phyloP scores from a whole-genome alignment of 2,113 vertebrate genomes.

The Anolis sagrei region DNA sequence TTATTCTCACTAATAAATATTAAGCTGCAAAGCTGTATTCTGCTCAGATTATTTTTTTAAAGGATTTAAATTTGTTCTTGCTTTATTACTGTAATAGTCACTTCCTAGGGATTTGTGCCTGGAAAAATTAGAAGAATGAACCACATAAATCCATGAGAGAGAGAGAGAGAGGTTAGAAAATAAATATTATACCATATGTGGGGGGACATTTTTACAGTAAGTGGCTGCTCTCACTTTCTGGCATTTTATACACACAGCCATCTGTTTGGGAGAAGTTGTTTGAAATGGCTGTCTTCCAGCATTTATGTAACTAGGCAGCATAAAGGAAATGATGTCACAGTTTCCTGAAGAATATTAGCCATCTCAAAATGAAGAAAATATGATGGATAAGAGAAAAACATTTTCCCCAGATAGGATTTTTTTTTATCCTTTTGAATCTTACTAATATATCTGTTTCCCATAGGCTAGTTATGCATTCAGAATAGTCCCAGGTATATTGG shows the following conservation, averaged over 20 bases:
- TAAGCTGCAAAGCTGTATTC: constrained; percentile 18
- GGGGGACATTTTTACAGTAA: constrained; percentile 74
- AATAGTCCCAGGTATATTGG: background rate
- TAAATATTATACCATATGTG: constrained; percentile 79
- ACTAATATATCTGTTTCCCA: constrained; percentile 1
- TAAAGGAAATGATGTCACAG: constrained; percentile 81
- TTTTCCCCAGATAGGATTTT: constrained; percentile 16
- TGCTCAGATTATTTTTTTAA: constrained; percentile 42
- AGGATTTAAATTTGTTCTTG: constrained; percentile 53
- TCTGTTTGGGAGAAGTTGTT: constrained; percentile 81
- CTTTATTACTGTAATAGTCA: constrained; percentile 50
- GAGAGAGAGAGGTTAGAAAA: constrained; percentile 64
- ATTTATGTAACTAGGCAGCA: constrained; percentile 77
- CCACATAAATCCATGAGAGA: constrained; percentile 59
- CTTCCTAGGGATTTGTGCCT: constrained; percentile 61
- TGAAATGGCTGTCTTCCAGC: constrained; percentile 73
- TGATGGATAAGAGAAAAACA: constrained; percentile 60
- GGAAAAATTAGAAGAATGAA: constrained; percentile 76
- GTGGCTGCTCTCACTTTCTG: constrained; percentile 79
- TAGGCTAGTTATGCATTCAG: background rate
- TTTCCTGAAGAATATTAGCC: constrained; percentile 77
- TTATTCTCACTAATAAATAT: constrained; percentile 29
- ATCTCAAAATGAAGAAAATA: constrained; percentile 66
- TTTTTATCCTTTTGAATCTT: background rate
- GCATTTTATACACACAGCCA: constrained; percentile 75